Evolutionary conservation across 1,140 invertebrate species (phyloP), one percentile per base, ranked within the genome.

Genomic region (Scaptodrosophila lebanonensis): DNA sequence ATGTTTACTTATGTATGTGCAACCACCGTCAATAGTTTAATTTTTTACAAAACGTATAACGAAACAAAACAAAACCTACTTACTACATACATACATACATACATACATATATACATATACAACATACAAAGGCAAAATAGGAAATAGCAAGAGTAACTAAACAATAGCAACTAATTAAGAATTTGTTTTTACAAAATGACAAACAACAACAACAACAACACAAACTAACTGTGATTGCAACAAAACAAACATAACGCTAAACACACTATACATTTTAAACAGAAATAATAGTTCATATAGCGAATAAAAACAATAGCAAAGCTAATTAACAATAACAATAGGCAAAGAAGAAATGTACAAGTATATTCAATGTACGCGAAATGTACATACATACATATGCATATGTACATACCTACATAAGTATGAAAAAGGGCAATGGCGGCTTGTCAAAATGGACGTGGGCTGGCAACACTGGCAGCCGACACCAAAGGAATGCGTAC

Each of bases 201-300:
- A 25, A n/a, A 43, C 66, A 54, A 66, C 72, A 65, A 79, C 72
- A 63, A 77, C 72, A 72, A 73, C 73, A 79, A 79, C 73, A 79
- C 73, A 79, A 79, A 79, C 73, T 79, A 79, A 79, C 73, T 79
- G 73, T 79, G 73, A 79, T 79, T 71, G 71, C 75, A 79, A 77
- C 66, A 62, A 64, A 69, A 53, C 38, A 54, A 68, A 67, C 35
- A 77, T 54, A 32, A 65, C 33, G 59, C 22, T 27, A 50, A 51
- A 66, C 8, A 60, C 18, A 27, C 36, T 52, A 64, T 17, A 60
- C 39, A 52, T 30, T 32, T 36, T 50, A 36, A 58, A 58, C 30
- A 40, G 36, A 56, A 47, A 33, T 20, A 49, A 54, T 35, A 35
- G 15, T 12, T 12, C 33, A 35, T 12, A 35, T 35, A 12, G 17